phyloP scores from a whole-genome alignment of 2,797 vertebrate species.

The Anguilla anguilla region DNA sequence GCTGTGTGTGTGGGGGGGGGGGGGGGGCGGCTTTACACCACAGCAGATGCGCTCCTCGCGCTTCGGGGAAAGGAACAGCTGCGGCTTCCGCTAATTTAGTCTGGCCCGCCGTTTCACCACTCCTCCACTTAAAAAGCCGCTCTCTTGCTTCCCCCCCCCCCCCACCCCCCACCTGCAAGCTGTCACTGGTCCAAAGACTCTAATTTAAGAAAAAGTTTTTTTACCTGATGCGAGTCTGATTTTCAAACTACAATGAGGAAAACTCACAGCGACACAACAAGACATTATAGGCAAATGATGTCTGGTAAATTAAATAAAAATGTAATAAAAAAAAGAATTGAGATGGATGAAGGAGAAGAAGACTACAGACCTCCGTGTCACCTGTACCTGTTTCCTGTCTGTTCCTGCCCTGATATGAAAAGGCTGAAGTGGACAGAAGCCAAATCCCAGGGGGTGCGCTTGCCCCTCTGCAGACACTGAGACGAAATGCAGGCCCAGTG shows the following conservation, averaged over 20 bases:
- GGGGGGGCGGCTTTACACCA: conserved; percentile 22
- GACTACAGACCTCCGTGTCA: background rate
- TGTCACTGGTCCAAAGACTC: conserved; percentile 45
- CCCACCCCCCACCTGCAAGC: conserved; percentile 27
- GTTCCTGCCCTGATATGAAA: background rate
- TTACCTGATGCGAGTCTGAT: background rate
- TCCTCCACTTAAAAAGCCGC: background rate
- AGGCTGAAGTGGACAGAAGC: background rate
- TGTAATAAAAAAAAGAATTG: too few relatives aligned
- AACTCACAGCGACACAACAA: conserved; percentile 3
- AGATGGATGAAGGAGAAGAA: background rate
- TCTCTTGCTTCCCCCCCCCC: background rate
- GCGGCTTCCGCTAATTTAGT: conserved; percentile 1
- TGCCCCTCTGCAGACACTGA: background rate
- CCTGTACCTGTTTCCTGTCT: background rate
- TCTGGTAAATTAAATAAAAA: background rate
- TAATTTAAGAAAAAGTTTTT: conserved; percentile 43
- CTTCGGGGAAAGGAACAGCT: background rate
- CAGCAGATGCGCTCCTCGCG: conserved; percentile 48
- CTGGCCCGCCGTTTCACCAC: conserved; percentile 31
- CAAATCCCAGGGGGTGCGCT: too few relatives aligned
- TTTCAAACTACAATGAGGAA: background rate
- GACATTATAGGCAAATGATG: conserved; percentile 42
- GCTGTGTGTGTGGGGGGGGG: conserved; percentile 33
- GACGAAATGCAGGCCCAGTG: background rate